These are phyloP conservation scores for Syncerus caffer DNA, from an alignment of 2,797 vertebrate genomes.

Conservation along the genomic window DNA sequence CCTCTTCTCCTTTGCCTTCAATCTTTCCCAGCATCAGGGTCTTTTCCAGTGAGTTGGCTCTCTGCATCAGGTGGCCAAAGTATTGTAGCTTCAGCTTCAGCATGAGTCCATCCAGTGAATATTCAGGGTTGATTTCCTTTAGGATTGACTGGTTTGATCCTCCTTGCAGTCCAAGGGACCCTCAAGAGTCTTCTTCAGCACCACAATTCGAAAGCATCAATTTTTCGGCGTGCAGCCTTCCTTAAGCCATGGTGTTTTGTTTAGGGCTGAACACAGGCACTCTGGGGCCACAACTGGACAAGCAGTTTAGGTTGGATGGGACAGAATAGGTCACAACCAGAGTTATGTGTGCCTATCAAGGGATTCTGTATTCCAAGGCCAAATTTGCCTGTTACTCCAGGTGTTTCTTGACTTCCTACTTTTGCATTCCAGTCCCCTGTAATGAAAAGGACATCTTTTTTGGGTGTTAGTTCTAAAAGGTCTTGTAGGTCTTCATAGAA, in stretches of 20 bases:
- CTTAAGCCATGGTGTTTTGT: no score
- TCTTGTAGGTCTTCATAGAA: neutral
- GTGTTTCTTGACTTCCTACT: no score
- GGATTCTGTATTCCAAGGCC: no score
- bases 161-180: neutral
- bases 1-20: neutral
- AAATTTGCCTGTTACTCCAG: no score
- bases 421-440: no score
- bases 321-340: no score
- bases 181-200: neutral
- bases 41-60: neutral
- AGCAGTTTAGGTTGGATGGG: no score
- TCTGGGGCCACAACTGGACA: no score
- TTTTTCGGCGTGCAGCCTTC: neutral
- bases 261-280: no score
- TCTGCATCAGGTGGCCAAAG: neutral
- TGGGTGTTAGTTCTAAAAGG: no score
- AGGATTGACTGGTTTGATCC: neutral
- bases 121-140: neutral
- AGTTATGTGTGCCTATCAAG: no score
- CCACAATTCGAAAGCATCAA: rapidly evolving
- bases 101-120: neutral
- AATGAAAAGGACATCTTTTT: no score
- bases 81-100: neutral
- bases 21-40: neutral